Evolutionary conservation across 2,797 vertebrate species (phyloP).

Genomic region (Acropternis orthonyx): DNA sequence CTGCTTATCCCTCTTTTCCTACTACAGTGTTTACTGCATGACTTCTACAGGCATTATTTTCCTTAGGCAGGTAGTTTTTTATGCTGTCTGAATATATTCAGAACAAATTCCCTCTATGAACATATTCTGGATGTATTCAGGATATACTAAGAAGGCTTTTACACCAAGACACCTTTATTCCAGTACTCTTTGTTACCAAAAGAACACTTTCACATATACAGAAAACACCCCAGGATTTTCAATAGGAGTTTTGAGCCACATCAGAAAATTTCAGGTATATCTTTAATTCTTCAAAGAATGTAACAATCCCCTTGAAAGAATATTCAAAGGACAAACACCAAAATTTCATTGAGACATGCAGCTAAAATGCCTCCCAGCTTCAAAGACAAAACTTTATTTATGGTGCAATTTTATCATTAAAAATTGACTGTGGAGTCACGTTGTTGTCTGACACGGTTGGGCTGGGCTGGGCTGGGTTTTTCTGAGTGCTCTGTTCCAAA

Average conservation of each 20-base stretch:
- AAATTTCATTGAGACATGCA: background rate
- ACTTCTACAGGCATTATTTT: background rate
- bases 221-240: background rate
- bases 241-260: background rate
- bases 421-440: background rate
- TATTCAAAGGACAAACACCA: background rate
- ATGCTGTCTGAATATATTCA: background rate
- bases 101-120: background rate
- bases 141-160: background rate
- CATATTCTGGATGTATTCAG: background rate
- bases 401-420: background rate
- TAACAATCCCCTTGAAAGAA: background rate
- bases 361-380: background rate
- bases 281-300: background rate
- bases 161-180: background rate
- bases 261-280: background rate
- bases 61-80: background rate
- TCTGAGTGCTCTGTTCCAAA: background rate
- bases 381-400: background rate
- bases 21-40: background rate
- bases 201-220: accelerated
- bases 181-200: background rate
- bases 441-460: background rate
- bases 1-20: background rate
- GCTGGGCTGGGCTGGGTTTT: background rate